phyloP scores from a whole-genome alignment of 2,797 vertebrate species.

The Salarias fasciatus region DNA sequence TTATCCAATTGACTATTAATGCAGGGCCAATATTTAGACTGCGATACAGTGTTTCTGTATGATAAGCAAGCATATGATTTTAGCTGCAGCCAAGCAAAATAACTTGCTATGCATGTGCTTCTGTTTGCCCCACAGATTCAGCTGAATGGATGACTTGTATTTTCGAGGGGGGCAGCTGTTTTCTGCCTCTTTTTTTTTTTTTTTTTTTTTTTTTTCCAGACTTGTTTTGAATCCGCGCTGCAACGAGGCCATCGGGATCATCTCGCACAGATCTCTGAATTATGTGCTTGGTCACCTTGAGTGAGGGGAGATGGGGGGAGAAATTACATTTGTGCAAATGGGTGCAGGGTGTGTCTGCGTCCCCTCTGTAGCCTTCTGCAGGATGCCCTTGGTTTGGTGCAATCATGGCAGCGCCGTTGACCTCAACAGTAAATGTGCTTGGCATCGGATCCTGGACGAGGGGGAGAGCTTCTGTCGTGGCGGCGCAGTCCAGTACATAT shows the following conservation, averaged over 20 bases:
- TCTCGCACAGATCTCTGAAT: conserved; percentile 59
- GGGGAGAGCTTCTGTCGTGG: conserved; percentile 38
- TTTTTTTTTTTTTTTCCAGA: neutral
- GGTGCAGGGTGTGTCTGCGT: conserved; percentile 55
- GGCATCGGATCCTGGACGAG: conserved; percentile 63
- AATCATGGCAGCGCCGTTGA: conserved; percentile 71
- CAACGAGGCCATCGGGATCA: conserved; percentile 46
- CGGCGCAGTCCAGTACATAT: conserved; percentile 50
- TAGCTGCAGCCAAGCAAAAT: conserved; percentile 45
- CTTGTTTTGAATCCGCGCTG: conserved; percentile 30
- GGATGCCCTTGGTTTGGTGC: conserved; percentile 77
- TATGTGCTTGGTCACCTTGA: conserved; percentile 81
- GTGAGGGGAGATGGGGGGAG: conserved; percentile 47
- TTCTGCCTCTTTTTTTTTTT: conserved; percentile 6
- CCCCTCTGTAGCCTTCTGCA: conserved; percentile 52
- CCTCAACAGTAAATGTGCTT: conserved; percentile 75
- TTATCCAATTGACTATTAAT: conserved; percentile 69
- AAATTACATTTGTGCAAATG: conserved; percentile 79
- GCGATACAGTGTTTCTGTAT: conserved; percentile 48
- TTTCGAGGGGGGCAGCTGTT: neutral
- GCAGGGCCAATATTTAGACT: conserved; percentile 67
- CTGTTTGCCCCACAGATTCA: conserved; percentile 17
- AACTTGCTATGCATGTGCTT: conserved; percentile 33
- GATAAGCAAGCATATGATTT: conserved; percentile 48
- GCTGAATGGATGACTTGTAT: conserved; percentile 37